phyloP scores from a whole-genome alignment of 1,140 invertebrate species.

The Penaeus japonicus region DNA sequence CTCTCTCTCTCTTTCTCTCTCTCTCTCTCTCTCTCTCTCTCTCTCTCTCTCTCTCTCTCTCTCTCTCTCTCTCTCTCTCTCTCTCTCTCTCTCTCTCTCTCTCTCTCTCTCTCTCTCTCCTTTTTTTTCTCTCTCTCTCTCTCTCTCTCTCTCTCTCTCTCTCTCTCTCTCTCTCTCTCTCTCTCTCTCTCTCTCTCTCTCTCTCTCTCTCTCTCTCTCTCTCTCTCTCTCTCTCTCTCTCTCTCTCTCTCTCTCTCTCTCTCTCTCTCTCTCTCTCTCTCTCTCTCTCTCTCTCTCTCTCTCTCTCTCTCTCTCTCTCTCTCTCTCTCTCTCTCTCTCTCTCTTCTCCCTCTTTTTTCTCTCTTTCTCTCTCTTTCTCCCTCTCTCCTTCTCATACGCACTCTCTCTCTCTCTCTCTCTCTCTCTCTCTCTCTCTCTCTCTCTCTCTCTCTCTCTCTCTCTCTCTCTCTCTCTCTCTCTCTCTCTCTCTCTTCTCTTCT shows the following conservation, averaged over 20 bases:
- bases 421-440: not conserved
- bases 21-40: not conserved
- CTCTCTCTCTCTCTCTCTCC: not conserved
- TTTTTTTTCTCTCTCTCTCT: not conserved
- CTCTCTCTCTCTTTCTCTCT: not conserved
- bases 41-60: not conserved
- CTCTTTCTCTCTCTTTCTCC: not conserved
- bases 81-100: not conserved
- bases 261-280: too few species aligned
- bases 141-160: conserved; percentile 4
- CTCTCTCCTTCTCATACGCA: not conserved
- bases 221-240: not conserved
- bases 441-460: not conserved
- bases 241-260: not conserved
- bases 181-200: not conserved
- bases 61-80: not conserved
- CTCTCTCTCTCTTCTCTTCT: not conserved
- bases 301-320: not conserved
- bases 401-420: not conserved
- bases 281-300: not conserved
- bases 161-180: not conserved
- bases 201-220: not conserved
- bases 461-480: not conserved
- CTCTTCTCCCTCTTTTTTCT: not conserved
- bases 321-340: not conserved